Evolutionary conservation across 2,888 invertebrate species (phyloP).

Genomic region (Drepana falcataria): DNA sequence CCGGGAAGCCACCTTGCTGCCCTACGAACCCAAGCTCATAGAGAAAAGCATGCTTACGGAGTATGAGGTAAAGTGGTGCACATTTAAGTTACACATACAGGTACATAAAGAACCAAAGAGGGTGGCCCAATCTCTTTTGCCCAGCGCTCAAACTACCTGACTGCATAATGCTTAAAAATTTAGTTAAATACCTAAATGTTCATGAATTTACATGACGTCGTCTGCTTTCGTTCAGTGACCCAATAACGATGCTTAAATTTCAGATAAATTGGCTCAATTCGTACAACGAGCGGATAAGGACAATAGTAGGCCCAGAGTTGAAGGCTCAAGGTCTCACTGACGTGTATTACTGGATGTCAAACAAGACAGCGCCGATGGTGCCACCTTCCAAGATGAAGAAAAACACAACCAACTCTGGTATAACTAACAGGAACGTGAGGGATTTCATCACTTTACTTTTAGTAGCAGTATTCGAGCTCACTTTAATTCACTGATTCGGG

Average conservation of each 20-base stretch:
- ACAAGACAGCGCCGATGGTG: conserved; percentile 84
- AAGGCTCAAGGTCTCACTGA: conserved; percentile 83
- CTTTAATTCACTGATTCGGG: background rate
- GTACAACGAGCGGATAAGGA: conserved; percentile 86
- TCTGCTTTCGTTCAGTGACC: too few relatives aligned
- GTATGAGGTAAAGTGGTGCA: conserved; percentile 82
- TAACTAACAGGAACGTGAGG: background rate
- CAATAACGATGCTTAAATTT: conserved; percentile 7
- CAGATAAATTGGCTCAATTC: conserved; percentile 88
- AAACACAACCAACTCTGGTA: conserved; percentile 16
- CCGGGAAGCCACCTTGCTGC: conserved; percentile 89
- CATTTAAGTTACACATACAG: too few relatives aligned
- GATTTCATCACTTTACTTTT: background rate
- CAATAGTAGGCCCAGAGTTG: conserved; percentile 85
- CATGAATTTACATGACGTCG: too few relatives aligned
- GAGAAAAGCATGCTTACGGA: conserved; percentile 85
- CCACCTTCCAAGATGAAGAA: conserved; percentile 45
- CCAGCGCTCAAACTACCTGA: too few relatives aligned
- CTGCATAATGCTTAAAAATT: too few relatives aligned
- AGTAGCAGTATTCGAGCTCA: background rate
- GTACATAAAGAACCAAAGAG: too few relatives aligned
- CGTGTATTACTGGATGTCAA: conserved; percentile 91
- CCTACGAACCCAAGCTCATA: conserved; percentile 92
- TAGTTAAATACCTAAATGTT: too few relatives aligned
- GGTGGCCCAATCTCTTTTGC: too few relatives aligned